Evolutionary conservation across 2,113 vertebrate genomes (phyloP).

Genomic region (Nesoenas mayeri): DNA sequence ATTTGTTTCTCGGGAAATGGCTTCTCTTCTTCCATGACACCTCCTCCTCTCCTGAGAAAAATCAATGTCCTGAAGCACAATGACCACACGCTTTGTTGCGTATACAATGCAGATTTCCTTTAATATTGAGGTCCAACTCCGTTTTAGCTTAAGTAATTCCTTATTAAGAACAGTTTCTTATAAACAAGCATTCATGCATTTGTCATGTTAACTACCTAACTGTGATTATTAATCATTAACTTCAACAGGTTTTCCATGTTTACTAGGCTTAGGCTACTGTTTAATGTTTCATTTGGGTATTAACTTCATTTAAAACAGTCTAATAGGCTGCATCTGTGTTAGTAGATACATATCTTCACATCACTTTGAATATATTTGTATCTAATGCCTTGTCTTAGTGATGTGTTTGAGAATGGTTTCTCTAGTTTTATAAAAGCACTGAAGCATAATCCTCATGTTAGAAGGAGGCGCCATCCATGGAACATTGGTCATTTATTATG

Average conservation of each 20-base stretch:
- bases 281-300: not conserved
- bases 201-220: not conserved
- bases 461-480: not conserved
- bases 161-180: not conserved
- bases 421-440: not conserved
- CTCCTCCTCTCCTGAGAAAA: not conserved
- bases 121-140: not conserved
- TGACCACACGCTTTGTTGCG: not conserved
- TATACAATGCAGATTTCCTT: not conserved
- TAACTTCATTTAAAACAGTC: not conserved
- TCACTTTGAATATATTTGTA: not conserved
- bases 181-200: not conserved
- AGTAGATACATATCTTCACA: not conserved
- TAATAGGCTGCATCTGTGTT: not conserved
- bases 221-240: conserved; percentile 11
- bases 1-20: not conserved
- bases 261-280: not conserved
- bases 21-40: not conserved
- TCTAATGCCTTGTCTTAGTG: not conserved
- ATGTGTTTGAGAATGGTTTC: not conserved
- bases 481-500: not conserved
- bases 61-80: not conserved
- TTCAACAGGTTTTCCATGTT: not conserved
- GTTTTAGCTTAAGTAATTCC: not conserved
- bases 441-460: not conserved